phyloP scores from a whole-genome alignment of 2,888 invertebrate species.

The Clivina fossor region DNA sequence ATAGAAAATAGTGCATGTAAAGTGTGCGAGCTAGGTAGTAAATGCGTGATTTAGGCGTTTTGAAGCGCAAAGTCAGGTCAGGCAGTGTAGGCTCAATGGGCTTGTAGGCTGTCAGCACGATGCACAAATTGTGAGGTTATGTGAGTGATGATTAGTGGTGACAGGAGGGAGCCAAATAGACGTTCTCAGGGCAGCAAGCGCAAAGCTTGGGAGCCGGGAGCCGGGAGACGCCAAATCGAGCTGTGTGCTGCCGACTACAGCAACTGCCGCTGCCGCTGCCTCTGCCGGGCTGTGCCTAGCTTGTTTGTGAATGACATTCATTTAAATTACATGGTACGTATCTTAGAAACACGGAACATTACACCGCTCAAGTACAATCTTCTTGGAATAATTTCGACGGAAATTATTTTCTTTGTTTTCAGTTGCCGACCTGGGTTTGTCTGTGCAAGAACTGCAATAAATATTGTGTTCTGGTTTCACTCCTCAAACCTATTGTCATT shows the following conservation, averaged over 20 bases:
- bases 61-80: no score
- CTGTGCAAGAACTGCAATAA: conserved; percentile 25
- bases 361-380: conserved; percentile 24
- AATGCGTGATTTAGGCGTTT: neutral
- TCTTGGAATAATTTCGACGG: conserved; percentile 26
- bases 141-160: no score
- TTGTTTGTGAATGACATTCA: conserved; percentile 24
- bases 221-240: no score
- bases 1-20: no score
- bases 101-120: no score
- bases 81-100: no score
- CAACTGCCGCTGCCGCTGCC: conserved; percentile 17
- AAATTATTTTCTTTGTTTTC: conserved; percentile 34
- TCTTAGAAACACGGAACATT: conserved; percentile 31
- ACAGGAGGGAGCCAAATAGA: no score
- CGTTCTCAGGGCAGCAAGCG: no score
- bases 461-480: conserved; percentile 21
- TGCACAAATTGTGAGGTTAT: conserved; percentile 22
- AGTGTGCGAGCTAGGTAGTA: no score
- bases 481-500: conserved; percentile 18
- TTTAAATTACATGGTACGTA: conserved; percentile 29
- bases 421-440: conserved; percentile 6
- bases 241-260: conserved; percentile 16
- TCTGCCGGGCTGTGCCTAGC: no score
- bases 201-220: no score